Evolutionary conservation across 2,888 invertebrate species (phyloP), one percentile per base, ranked within the genome.

Genomic region (Hypomecis atomaria): DNA sequence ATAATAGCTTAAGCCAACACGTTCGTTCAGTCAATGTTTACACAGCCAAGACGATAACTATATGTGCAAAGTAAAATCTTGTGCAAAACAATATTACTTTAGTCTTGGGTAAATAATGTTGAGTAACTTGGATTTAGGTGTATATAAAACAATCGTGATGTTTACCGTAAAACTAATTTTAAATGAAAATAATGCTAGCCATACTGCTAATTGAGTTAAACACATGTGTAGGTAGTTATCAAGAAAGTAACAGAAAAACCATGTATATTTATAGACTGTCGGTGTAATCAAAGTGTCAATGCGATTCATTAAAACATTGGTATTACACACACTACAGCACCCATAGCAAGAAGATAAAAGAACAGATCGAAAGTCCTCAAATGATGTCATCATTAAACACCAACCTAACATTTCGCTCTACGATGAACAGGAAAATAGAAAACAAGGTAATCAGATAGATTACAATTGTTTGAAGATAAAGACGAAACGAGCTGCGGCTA

Each of bases 31-130:
- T 62, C 59, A 60, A 60, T 62, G 59, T 68, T 66, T 66, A 60
- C 56, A 23, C 23, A 23, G 23, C 53, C 44, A 61, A 49, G 59
- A 38, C 62, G 71, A 67, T 71, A 71, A 67, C 58, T 45, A 50
- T 40, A 42, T 53, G 62, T 45, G 55, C 55, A 54, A 58, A 63
- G 60, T 45, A 56, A 59, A 59, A 56, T 58, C 55, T 62, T 59
- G 52, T 52, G 47, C 47, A 60, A 65, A 66, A 62, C 55, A 57
- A 55, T 43, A 44, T 58, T 53, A 54, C 54, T 53, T 23, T 54
- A 57, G 10, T 37, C 13, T 44, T 53, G 34, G 5, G 61, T 55
- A 56, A 60, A 62, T 65, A 62, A 10, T 6, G 23, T 23, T 23
- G 45, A 52, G 42, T 6, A 33, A 33, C 40, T 33, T 6, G n/a